Evolutionary conservation across 2,113 vertebrate species (phyloP).

Genomic region (Carassius gibelio): DNA sequence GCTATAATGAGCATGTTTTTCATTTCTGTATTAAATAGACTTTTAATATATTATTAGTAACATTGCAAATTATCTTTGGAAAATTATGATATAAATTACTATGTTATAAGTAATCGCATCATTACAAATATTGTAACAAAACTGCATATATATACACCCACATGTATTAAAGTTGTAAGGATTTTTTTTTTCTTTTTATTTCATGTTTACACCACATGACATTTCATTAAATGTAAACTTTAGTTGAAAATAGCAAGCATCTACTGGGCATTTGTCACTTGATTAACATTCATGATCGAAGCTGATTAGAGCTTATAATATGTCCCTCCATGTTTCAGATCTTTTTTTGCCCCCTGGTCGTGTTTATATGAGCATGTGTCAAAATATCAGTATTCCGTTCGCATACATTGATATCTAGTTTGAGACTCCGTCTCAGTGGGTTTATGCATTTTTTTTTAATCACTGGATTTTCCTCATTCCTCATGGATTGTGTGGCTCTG

Average conservation of each 20-base stretch:
- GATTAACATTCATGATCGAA: background rate
- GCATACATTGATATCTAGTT: conserved; percentile 30
- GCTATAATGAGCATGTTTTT: too few relatives aligned
- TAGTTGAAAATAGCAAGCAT: background rate
- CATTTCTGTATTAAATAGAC: background rate
- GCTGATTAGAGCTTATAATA: background rate
- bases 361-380: conserved; percentile 6
- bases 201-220: background rate
- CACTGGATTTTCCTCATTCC: conserved; percentile 9
- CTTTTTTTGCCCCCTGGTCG: background rate
- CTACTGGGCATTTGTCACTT: conserved; percentile 1
- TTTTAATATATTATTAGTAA: background rate
- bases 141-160: too few relatives aligned
- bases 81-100: too few relatives aligned
- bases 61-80: background rate
- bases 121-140: too few relatives aligned
- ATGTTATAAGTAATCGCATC: too few relatives aligned
- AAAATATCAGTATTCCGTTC: conserved; percentile 29
- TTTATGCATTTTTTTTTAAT: conserved; percentile 17
- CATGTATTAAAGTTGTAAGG: too few relatives aligned
- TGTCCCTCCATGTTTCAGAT: background rate
- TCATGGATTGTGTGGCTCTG: conserved; percentile 29
- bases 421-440: conserved; percentile 1
- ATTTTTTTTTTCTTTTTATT: background rate
- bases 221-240: background rate